Evolutionary conservation across 2,113 vertebrate genomes (phyloP), one percentile per base, ranked within the genome.

Genomic region (Brachionichthys hirsutus): DNA sequence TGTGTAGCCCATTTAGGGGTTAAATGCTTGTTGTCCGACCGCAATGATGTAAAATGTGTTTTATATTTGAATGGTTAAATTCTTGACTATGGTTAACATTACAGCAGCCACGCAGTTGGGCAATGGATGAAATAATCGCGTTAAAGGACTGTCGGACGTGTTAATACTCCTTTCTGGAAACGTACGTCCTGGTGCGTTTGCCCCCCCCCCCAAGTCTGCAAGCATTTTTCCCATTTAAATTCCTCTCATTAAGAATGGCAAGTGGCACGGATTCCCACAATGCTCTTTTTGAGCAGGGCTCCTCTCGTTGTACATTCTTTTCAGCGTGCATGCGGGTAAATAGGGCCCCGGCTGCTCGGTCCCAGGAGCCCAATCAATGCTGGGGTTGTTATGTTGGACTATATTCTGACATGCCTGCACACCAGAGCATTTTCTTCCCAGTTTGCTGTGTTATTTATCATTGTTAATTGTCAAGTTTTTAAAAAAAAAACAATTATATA

Each of bases 201-300:
- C 34, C 10, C 54, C 24, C 24, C 24, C 24, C 4, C 24, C 24
- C 24, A 30, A 1, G 48, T 54, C 52, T 60, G 62, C 52, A 14
- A 75, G 58, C 67, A 43, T 80, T 82, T n/a, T 80, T 69, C 73
- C 36, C 52, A 80, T 89, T 85, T 85, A 82, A 87, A 89, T 87
- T 84, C 75, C 75, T 79, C 67, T 80, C 82, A 86, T 85, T 88
- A 75, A 74, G 78, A 86, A 83, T 75, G 84, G 82, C 86, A 88
- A 89, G 85, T 86, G 83, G 84, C 86, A 82, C 67, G 44, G 78
- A 85, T 78, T 69, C 76, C 72, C 79, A 87, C 85, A 89, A 89
- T 83, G 86, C 82, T 77, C 71, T 77, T 80, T 82, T 81, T 82
- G 75, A 77, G 42, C 58, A 50, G 48, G 57, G 53, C 58, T 67